Evolutionary conservation across 2,113 vertebrate species (phyloP).

Genomic region (Ornithorhynchus anatinus): DNA sequence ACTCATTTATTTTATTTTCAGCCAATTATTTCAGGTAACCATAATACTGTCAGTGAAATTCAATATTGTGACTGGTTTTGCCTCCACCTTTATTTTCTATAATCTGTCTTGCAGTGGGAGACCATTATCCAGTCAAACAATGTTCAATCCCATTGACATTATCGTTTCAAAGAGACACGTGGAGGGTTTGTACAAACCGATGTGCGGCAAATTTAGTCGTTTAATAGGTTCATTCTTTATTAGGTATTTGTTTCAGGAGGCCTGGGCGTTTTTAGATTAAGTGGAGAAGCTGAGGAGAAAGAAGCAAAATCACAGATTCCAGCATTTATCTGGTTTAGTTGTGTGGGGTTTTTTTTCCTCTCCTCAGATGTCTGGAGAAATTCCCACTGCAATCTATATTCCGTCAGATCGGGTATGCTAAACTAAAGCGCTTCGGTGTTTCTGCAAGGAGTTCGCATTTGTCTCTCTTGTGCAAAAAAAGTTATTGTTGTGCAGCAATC

Average conservation of each 20-base stretch:
- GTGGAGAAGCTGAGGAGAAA: constrained; percentile 47
- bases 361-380: constrained; percentile 59
- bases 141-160: constrained; percentile 59
- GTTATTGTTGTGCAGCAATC: constrained; percentile 68
- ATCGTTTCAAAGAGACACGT: constrained; percentile 44
- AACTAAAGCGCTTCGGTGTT: constrained; percentile 61
- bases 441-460: constrained; percentile 65
- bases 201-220: constrained; percentile 70
- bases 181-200: constrained; percentile 60
- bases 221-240: constrained; percentile 77
- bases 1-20: constrained; percentile 40
- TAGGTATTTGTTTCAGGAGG: constrained; percentile 76
- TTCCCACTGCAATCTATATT: constrained; percentile 53
- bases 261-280: constrained; percentile 73
- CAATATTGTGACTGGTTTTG: constrained; percentile 34
- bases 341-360: constrained; percentile 59
- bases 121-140: constrained; percentile 68
- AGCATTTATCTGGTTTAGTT: constrained; percentile 30
- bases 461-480: constrained; percentile 69
- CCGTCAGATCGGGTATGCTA: constrained; percentile 57
- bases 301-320: constrained; percentile 51
- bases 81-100: constrained; percentile 59
- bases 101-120: constrained; percentile 64
- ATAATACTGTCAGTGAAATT: constrained; percentile 37
- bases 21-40: constrained; percentile 45